Conservation (phyloP, 2,113 vertebrate genomes). For the Plecturocebus donacophilus region DNA sequence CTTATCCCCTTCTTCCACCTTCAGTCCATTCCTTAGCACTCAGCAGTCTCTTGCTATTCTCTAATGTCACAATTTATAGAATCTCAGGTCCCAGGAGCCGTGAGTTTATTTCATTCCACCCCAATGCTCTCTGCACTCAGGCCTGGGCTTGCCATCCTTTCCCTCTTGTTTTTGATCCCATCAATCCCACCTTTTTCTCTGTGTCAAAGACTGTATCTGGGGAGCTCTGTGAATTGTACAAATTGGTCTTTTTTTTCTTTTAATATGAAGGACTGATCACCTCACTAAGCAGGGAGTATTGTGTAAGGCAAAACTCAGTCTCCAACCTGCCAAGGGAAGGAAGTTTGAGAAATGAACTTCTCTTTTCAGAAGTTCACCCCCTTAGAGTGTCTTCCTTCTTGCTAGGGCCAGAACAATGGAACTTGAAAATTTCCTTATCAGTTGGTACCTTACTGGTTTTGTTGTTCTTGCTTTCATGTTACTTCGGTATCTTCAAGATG, state of each 20-base stretch:
- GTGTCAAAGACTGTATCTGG: not conserved
- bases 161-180: not conserved
- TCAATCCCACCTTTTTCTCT: not conserved
- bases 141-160: not conserved
- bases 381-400: not conserved
- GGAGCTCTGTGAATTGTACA: not conserved
- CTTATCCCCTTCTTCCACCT: not conserved
- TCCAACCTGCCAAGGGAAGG: not conserved
- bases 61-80: not conserved
- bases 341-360: not conserved
- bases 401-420: not conserved
- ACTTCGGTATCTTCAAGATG: not conserved
- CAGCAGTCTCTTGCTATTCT: not conserved
- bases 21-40: not conserved
- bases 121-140: not conserved
- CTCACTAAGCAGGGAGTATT: not conserved
- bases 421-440: not conserved
- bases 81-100: accelerated
- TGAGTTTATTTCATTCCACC: not conserved
- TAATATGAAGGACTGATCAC: not conserved
- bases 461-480: not conserved
- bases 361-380: not conserved
- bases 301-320: not conserved
- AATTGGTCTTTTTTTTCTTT: not conserved
- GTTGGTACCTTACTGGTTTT: not conserved